phyloP scores from a whole-genome alignment of 2,888 invertebrate species.

The Lepidocyrtoides sp. region DNA sequence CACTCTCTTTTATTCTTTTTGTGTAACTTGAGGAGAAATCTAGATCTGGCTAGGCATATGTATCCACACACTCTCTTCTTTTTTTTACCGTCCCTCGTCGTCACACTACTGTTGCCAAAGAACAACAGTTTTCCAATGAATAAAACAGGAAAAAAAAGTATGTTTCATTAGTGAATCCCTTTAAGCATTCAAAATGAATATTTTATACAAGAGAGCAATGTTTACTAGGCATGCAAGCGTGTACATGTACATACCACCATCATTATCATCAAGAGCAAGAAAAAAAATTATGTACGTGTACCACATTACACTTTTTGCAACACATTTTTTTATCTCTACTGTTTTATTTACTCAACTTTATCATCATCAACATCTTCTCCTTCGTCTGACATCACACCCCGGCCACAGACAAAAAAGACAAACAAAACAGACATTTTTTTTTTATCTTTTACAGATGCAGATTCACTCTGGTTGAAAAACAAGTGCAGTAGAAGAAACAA shows the following conservation, averaged over 20 bases:
- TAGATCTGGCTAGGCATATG: background rate
- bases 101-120: background rate
- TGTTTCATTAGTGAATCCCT: constrained; percentile 34
- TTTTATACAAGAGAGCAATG: background rate
- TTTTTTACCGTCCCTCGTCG: no score
- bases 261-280: background rate
- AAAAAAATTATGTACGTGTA: background rate
- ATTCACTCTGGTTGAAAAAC: background rate
- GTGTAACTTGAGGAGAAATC: no score
- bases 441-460: no score
- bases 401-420: background rate
- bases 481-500: background rate
- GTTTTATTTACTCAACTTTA: background rate
- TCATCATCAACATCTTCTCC: constrained; percentile 10
- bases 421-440: background rate
- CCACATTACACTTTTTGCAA: background rate
- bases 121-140: constrained; percentile 44
- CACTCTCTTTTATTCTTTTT: constrained; percentile 3
- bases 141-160: constrained; percentile 7
- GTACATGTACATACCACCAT: background rate
- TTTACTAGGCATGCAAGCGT: constrained; percentile 7
- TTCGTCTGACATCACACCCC: background rate
- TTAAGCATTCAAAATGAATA: constrained; percentile 27
- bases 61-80: background rate
- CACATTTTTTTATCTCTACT: background rate